These are phyloP conservation scores for Leptoclinus maculatus DNA, from an alignment of 2,797 vertebrate genomes.

Conservation along the genomic window DNA sequence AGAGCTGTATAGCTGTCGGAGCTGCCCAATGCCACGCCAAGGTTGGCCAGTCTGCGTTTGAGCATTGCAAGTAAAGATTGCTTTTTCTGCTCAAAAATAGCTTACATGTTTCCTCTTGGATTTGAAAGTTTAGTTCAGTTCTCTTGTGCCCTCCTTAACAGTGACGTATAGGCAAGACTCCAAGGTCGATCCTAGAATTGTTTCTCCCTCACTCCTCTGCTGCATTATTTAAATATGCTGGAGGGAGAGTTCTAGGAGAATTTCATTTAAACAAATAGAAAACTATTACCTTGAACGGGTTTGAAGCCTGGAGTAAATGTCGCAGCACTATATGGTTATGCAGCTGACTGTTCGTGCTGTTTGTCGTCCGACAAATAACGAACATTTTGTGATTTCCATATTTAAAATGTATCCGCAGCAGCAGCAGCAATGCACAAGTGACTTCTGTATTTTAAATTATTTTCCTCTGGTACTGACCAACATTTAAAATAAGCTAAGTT, in stretches of 20 bases:
- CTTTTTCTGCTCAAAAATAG: background rate
- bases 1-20: too few relatives aligned
- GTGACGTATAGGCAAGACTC: background rate
- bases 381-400: constrained; percentile 16
- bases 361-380: constrained; percentile 8
- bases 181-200: background rate
- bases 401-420: constrained; percentile 21
- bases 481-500: constrained; percentile 13
- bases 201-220: background rate
- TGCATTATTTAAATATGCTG: background rate
- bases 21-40: too few relatives aligned
- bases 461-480: constrained; percentile 11
- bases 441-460: constrained; percentile 15
- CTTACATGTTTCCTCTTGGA: background rate
- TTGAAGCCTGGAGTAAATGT: constrained; percentile 18
- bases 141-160: background rate
- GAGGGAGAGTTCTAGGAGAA: background rate
- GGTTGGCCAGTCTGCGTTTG: too few relatives aligned
- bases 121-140: background rate
- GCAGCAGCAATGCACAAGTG: background rate
- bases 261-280: background rate
- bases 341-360: constrained; percentile 20
- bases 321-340: constrained; percentile 11
- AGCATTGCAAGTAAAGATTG: background rate
- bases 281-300: background rate